Evolutionary conservation across 1,140 invertebrate species (phyloP).

Genomic region (Lepidurus apus): DNA sequence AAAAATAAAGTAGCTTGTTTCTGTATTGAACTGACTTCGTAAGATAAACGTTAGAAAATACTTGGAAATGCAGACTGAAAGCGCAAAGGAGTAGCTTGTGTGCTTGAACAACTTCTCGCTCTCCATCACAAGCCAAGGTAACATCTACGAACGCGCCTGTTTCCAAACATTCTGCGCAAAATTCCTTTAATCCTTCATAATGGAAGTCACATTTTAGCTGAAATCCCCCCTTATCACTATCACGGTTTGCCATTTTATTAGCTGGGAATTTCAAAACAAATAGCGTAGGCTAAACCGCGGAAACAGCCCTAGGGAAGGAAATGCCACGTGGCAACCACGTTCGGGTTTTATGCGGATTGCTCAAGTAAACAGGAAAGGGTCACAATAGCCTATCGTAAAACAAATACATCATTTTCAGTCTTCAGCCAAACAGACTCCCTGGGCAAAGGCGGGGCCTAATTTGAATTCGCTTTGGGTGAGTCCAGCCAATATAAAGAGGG

Average conservation of each 20-base stretch:
- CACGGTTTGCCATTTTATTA: background rate
- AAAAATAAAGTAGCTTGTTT: background rate
- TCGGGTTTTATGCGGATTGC: too few relatives aligned
- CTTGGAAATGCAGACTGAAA: background rate
- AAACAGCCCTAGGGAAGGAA: too few relatives aligned
- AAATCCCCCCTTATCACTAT: background rate
- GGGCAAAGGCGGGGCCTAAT: too few relatives aligned
- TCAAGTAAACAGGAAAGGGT: too few relatives aligned
- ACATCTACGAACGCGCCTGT: background rate
- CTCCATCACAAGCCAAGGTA: background rate
- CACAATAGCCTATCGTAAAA: too few relatives aligned
- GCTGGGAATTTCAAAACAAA: background rate
- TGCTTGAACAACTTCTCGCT: background rate
- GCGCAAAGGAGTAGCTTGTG: background rate
- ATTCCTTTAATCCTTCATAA: background rate
- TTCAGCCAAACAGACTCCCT: too few relatives aligned
- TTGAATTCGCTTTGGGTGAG: too few relatives aligned
- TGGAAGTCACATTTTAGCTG: background rate
- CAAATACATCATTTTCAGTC: too few relatives aligned
- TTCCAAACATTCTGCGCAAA: background rate
- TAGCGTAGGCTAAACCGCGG: too few relatives aligned
- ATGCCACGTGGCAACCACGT: too few relatives aligned
- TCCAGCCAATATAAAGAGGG: too few relatives aligned
- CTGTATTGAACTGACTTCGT: too few relatives aligned
- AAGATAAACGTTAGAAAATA: background rate